Conservation (phyloP, 2,113 vertebrate genomes). For the Seriola aureovittata region DNA sequence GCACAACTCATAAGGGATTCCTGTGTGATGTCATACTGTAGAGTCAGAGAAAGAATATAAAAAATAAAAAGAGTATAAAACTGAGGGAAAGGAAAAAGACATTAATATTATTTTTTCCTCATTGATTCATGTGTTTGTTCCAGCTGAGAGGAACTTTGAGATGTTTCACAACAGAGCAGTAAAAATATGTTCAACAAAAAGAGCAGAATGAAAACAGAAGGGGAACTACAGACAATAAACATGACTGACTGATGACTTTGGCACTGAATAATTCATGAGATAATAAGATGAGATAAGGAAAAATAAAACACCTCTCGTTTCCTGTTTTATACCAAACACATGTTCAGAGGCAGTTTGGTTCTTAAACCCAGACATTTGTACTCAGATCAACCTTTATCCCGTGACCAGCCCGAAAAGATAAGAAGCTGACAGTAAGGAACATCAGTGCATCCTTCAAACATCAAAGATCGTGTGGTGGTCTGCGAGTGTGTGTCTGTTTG, state of each 20-base stretch:
- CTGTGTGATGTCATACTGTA: constrained; percentile 43
- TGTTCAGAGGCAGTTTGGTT: neutral
- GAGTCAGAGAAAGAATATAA: neutral
- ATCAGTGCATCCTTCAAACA: neutral
- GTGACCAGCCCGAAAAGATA: constrained; percentile 32
- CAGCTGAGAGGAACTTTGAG: constrained; percentile 1
- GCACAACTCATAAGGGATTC: constrained; percentile 34
- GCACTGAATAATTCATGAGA: neutral
- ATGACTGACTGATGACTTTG: neutral
- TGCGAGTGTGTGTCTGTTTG: constrained; percentile 15
- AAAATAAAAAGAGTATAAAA: constrained; percentile 9
- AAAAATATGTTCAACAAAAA: constrained; percentile 18
- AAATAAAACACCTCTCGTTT: neutral
- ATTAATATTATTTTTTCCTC: neutral
- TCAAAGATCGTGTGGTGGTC: constrained; percentile 16
- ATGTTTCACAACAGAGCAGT: constrained; percentile 16
- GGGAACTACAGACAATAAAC: neutral
- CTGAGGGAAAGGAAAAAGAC: constrained; percentile 2
- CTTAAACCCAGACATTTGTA: neutral
- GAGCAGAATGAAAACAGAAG: neutral
- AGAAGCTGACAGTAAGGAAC: neutral
- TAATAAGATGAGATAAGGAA: neutral
- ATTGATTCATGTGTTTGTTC: constrained; percentile 53
- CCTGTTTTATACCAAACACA: constrained; percentile 5
- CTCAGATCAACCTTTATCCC: constrained; percentile 11